Evolutionary conservation across 2,113 vertebrate species (phyloP).

Genomic region (Numenius arquata): DNA sequence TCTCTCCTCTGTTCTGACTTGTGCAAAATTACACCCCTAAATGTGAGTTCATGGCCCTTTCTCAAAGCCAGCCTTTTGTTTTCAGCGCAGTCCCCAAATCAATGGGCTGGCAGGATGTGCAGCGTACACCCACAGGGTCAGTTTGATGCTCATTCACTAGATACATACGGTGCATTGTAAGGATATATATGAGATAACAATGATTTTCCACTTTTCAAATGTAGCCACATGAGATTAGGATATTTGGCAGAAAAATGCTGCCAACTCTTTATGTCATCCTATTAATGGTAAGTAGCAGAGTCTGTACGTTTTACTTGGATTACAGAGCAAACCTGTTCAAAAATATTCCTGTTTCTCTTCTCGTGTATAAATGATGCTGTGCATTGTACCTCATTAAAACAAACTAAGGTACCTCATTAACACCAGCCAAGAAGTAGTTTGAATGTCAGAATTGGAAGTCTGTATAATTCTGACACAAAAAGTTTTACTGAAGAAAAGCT

Average conservation of each 20-base stretch:
- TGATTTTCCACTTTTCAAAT: slow-evolving; percentile 70
- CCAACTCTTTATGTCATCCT: slow-evolving; percentile 62
- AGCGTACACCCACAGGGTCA: slow-evolving; percentile 50
- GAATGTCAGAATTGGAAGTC: slow-evolving; percentile 36
- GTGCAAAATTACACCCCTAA: slow-evolving; percentile 52
- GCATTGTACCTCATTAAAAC: slow-evolving; percentile 55
- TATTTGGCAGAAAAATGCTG: slow-evolving; percentile 61
- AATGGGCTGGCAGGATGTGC: slow-evolving; percentile 53
- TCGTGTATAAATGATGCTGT: slow-evolving; percentile 31
- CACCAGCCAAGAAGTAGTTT: slow-evolving; percentile 24
- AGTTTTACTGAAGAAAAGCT: neutral
- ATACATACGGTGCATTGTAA: slow-evolving; percentile 35
- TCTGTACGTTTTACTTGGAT: slow-evolving; percentile 56
- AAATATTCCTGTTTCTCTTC: slow-evolving; percentile 60
- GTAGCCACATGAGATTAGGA: slow-evolving; percentile 66
- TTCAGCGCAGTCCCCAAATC: slow-evolving; percentile 38
- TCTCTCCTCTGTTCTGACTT: slow-evolving; percentile 45
- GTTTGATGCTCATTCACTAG: slow-evolving; percentile 58
- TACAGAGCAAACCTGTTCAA: slow-evolving; percentile 64
- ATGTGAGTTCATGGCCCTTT: slow-evolving; percentile 55
- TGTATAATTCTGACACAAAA: slow-evolving; percentile 17
- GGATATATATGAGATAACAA: slow-evolving; percentile 55
- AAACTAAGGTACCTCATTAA: slow-evolving; percentile 53
- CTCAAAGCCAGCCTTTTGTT: slow-evolving; percentile 53
- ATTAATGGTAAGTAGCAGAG: slow-evolving; percentile 54